A percentile compares a stretch with the other conserved stretches of the same genome.
Conservation (phyloP, 1,140 invertebrate species). For the Meloidogyne exigua region DNA sequence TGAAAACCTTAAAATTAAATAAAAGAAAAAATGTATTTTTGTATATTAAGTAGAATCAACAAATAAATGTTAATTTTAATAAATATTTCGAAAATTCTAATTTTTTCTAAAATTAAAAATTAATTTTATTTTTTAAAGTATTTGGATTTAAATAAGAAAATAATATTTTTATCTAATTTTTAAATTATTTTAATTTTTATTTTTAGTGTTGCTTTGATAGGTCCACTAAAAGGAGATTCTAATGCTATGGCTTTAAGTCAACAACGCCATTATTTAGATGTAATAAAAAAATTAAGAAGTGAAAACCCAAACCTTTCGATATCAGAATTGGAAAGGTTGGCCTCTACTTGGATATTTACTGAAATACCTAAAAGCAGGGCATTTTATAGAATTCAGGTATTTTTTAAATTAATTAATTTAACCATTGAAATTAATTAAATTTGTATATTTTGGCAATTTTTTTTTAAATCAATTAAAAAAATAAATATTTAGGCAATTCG, state of each 20-base stretch:
- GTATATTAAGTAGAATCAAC: neutral
- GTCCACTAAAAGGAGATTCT: slow-evolving; percentile 41
- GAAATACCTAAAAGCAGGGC: slow-evolving; percentile 90
- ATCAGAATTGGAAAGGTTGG: slow-evolving; percentile 85
- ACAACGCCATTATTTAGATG: slow-evolving; percentile 83
- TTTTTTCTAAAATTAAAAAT: too few species aligned
- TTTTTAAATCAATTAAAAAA: neutral
- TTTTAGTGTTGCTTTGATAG: slow-evolving; percentile 47
- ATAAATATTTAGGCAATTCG: slow-evolving; percentile 75
- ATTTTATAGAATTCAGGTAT: slow-evolving; percentile 82
- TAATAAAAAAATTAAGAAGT: slow-evolving; percentile 80
- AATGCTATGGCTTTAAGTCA: slow-evolving; percentile 74
- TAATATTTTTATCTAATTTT: too few species aligned
- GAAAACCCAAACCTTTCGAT: slow-evolving; percentile 81
- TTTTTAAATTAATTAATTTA: neutral
- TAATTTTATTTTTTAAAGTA: too few species aligned
- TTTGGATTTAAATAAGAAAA: too few species aligned
- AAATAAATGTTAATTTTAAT: too few species aligned
- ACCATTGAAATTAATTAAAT: too few species aligned
- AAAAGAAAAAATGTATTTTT: too few species aligned
- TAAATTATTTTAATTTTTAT: too few species aligned
- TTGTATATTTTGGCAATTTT: too few species aligned
- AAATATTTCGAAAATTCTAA: too few species aligned
- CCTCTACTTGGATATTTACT: slow-evolving; percentile 85
- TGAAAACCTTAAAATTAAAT: too few species aligned